phyloP scores from a whole-genome alignment of 2,888 invertebrate species.

The Hydriomena furcata region DNA sequence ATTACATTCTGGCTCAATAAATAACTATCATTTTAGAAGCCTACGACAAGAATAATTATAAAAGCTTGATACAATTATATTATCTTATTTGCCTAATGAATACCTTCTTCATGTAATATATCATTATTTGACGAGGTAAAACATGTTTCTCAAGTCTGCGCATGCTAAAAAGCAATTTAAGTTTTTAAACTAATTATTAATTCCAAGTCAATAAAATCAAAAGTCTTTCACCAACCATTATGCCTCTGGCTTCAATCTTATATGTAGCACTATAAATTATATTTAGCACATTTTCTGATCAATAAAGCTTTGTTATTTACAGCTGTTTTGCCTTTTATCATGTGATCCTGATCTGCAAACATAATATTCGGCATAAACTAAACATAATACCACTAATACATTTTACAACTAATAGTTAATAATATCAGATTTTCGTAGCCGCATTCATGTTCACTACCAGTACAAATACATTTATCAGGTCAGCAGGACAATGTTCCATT shows the following conservation, averaged over 20 bases:
- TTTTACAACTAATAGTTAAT: conserved; percentile 25
- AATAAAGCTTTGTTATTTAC: conserved; percentile 68
- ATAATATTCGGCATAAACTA: conserved; percentile 49
- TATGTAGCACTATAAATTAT: conserved; percentile 60
- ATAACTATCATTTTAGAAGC: conserved; percentile 65
- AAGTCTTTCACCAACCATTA: conserved; percentile 36
- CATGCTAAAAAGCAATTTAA: conserved; percentile 62
- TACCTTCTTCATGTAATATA: conserved; percentile 49
- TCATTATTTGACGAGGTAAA: conserved; percentile 40
- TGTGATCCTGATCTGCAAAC: conserved; percentile 47
- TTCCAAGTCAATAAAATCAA: conserved; percentile 28
- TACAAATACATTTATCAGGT: conserved; percentile 45
- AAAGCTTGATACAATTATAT: conserved; percentile 62
- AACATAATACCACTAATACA: conserved; percentile 43
- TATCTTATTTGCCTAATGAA: conserved; percentile 63
- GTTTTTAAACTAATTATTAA: conserved; percentile 36
- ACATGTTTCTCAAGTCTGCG: conserved; percentile 60
- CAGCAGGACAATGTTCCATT: conserved; percentile 50
- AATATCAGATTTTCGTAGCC: conserved; percentile 64
- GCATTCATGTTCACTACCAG: conserved; percentile 64
- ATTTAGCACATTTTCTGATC: conserved; percentile 57
- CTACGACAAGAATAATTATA: conserved; percentile 54
- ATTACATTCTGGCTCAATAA: conserved; percentile 79
- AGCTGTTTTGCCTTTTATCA: conserved; percentile 51
- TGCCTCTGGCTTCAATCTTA: conserved; percentile 74